phyloP scores from a whole-genome alignment of 2,113 vertebrate species.

The Zosterops pallidus region DNA sequence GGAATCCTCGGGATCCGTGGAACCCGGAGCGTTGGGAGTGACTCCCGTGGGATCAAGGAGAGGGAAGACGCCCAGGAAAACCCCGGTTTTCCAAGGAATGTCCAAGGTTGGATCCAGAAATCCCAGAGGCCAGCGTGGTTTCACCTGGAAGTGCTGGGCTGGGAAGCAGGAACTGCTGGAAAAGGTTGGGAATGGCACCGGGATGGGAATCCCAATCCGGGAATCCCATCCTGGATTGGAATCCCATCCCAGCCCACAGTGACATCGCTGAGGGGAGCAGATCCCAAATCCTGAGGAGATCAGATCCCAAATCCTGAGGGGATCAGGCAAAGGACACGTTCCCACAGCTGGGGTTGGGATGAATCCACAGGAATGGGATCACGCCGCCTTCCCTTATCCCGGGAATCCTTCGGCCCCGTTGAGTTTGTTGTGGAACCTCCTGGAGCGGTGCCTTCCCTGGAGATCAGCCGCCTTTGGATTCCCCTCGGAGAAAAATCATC shows the following conservation, averaged over 20 bases:
- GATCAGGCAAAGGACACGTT: accelerated
- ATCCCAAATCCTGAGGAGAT: neutral
- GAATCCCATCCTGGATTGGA: neutral
- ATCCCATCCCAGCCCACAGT: neutral
- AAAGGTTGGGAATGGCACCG: neutral
- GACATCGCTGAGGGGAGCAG: accelerated
- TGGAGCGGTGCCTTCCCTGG: neutral
- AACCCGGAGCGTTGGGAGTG: accelerated
- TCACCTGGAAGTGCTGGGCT: neutral
- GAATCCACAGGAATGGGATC: neutral
- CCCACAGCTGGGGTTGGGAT: neutral
- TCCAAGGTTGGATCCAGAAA: neutral
- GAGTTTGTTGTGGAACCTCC: neutral
- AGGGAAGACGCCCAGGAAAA: neutral
- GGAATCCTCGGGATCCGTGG: neutral
- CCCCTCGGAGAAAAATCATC: accelerated
- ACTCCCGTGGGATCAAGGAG: neutral
- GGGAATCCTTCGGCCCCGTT: accelerated
- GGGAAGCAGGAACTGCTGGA: neutral
- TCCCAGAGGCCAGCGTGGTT: accelerated
- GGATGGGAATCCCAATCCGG: neutral
- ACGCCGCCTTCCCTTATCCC: accelerated
- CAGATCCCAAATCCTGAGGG: neutral
- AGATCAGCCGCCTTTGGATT: neutral
- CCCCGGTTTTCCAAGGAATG: neutral